These are phyloP conservation scores for Acleris literana DNA, from an alignment of 2,888 invertebrate species.

Conservation along the genomic window DNA sequence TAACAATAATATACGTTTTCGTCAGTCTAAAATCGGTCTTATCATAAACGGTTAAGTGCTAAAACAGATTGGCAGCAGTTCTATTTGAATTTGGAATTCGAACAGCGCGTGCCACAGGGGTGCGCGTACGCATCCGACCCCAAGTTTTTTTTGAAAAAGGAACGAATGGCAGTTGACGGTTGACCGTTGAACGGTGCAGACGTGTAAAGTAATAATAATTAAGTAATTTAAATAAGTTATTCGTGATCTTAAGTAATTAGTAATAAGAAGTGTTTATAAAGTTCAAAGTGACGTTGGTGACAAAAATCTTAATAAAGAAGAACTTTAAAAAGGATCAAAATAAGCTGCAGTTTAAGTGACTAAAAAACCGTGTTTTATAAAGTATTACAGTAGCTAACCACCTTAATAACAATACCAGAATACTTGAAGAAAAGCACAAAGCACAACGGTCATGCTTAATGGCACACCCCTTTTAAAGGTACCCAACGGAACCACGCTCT, in stretches of 20 bases:
- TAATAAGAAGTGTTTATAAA: constrained; percentile 4
- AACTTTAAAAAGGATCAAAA: background rate
- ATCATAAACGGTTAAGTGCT: constrained; percentile 15
- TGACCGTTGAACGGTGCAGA: constrained; percentile 57
- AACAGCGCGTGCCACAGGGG: constrained; percentile 76
- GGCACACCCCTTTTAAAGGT: constrained; percentile 54
- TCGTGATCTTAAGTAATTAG: constrained; percentile 2
- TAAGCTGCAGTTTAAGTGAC: constrained; percentile 2
- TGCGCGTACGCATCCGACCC: constrained; percentile 73
- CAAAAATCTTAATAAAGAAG: background rate
- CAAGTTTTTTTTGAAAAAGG: constrained; percentile 62
- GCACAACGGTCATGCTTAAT: constrained; percentile 56
- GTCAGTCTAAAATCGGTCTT: background rate
- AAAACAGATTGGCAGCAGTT: constrained; percentile 37
- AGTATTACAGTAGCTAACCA: background rate
- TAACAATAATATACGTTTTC: constrained; percentile 27
- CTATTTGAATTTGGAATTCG: constrained; percentile 40
- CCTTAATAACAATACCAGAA: background rate
- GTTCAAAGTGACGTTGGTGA: constrained; percentile 23
- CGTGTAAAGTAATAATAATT: constrained; percentile 40
- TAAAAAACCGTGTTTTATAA: background rate
- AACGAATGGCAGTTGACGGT: constrained; percentile 65
- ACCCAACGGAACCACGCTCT: constrained; percentile 56
- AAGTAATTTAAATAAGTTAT: constrained; percentile 27
- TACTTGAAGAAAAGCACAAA: constrained; percentile 33